These are phyloP conservation scores for Disparrhopalites patrizii DNA, from an alignment of 2,888 invertebrate species.

Conservation along the genomic window DNA sequence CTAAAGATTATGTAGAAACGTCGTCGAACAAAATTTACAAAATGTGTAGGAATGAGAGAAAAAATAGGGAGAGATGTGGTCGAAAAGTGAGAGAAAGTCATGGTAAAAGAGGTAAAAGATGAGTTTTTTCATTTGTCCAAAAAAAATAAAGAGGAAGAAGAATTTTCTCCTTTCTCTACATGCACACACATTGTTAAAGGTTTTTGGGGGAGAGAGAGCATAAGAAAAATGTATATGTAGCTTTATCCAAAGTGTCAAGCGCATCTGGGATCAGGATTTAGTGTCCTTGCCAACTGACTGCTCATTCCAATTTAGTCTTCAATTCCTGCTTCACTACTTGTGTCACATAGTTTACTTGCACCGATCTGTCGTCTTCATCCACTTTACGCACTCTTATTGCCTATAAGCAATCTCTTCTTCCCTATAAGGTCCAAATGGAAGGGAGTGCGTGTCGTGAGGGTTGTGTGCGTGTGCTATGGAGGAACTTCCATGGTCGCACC, in stretches of 20 bases:
- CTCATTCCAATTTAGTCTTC: constrained; percentile 26
- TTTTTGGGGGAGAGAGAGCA: not conserved
- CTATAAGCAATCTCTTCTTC: not conserved
- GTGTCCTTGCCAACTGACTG: constrained; percentile 30
- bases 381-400: not conserved
- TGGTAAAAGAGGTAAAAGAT: too few relatives aligned
- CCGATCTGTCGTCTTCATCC: not conserved
- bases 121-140: too few relatives aligned
- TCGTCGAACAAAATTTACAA: too few relatives aligned
- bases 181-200: too few relatives aligned
- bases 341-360: constrained; percentile 16
- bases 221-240: constrained; percentile 4
- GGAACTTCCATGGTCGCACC: too few relatives aligned
- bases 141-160: too few relatives aligned
- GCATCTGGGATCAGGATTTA: constrained; percentile 27
- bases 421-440: not conserved
- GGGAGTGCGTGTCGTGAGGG: not conserved
- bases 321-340: constrained; percentile 18
- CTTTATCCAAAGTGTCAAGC: constrained; percentile 21
- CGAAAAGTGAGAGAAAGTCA: too few relatives aligned
- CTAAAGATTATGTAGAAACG: too few relatives aligned
- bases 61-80: too few relatives aligned
- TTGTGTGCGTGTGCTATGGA: not conserved
- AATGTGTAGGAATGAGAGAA: too few relatives aligned
- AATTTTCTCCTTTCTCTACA: too few relatives aligned